Conservation (phyloP, 1,140 invertebrate species). For the Drosophila obscura region DNA sequence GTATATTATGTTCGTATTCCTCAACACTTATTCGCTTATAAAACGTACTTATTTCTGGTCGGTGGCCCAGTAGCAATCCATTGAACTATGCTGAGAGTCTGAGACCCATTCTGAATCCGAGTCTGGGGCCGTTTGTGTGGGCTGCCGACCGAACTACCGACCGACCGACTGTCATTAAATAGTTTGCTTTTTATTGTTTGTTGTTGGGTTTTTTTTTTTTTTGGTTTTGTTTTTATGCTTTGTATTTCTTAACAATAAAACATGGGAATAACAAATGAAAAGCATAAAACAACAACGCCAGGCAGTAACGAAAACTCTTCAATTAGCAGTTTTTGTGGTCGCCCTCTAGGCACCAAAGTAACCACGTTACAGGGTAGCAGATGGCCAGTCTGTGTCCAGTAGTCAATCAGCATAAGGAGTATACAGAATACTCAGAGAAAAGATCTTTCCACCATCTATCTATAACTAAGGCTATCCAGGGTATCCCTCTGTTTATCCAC, state of each 20-base stretch:
- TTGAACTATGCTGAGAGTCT: conserved; percentile 59
- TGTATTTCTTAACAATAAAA: conserved; percentile 64
- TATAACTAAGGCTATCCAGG: not conserved
- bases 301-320: conserved; percentile 41
- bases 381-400: not conserved
- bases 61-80: conserved; percentile 64
- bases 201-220: conserved; percentile 16
- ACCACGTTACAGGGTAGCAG: conserved; percentile 7
- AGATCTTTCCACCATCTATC: too few relatives aligned
- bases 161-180: conserved; percentile 55
- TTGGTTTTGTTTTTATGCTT: conserved; percentile 21
- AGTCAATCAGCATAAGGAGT: too few relatives aligned
- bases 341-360: not conserved
- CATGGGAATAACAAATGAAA: conserved; percentile 41
- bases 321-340: conserved; percentile 59
- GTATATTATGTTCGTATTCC: not conserved
- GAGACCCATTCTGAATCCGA: conserved; percentile 11
- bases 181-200: conserved; percentile 46
- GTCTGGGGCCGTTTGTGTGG: conserved; percentile 21
- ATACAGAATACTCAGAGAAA: too few relatives aligned
- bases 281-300: conserved; percentile 16
- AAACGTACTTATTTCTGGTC: conserved; percentile 37
- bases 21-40: not conserved
- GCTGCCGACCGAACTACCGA: not conserved
- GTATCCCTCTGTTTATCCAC: not conserved